phyloP scores from a whole-genome alignment of 2,797 vertebrate genomes.

The Neomorphus geoffroyi region DNA sequence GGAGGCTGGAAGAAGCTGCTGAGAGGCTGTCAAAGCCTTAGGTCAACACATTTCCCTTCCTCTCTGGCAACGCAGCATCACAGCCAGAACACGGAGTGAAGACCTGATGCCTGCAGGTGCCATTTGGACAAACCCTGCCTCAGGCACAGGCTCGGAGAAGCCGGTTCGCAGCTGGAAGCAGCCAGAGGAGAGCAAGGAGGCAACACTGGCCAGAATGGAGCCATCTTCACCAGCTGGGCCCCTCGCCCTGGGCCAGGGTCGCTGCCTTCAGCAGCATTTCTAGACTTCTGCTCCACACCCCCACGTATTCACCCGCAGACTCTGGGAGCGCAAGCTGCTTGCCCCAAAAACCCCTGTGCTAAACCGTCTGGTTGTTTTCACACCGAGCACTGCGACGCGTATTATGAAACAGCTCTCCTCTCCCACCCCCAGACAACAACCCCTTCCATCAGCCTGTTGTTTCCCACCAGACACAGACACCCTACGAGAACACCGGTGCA shows the following conservation, averaged over 20 bases:
- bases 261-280: not conserved
- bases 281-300: not conserved
- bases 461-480: not conserved
- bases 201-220: not conserved
- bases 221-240: accelerated
- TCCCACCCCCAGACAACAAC: not conserved
- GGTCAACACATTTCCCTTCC: not conserved
- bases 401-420: accelerated
- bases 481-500: not conserved
- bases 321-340: not conserved
- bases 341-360: not conserved
- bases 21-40: not conserved
- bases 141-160: not conserved
- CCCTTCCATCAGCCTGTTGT: not conserved
- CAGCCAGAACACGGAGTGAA: not conserved
- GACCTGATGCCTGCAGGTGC: slow-evolving; percentile 4
- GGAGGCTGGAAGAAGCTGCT: not conserved
- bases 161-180: not conserved
- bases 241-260: not conserved
- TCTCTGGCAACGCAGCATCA: not conserved
- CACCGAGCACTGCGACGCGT: accelerated
- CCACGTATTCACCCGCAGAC: not conserved
- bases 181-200: not conserved
- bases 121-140: not conserved
- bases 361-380: not conserved